phyloP scores from a whole-genome alignment of 2,797 vertebrate genomes.

The Sebastes taczanowskii region DNA sequence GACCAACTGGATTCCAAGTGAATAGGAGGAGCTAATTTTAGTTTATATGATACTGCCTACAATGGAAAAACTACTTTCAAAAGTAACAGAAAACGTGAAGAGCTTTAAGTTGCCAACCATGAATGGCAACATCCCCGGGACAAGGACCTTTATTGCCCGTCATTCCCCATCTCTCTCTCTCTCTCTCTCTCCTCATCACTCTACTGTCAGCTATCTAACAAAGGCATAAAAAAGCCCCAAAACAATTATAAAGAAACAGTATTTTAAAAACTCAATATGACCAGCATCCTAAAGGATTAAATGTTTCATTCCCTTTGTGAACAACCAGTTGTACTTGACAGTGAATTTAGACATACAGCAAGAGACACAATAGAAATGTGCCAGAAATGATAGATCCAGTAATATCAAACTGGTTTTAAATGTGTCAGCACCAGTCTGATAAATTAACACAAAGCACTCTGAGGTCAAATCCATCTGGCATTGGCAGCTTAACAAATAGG shows the following conservation, averaged over 20 bases:
- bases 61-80: background rate
- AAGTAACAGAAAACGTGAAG: background rate
- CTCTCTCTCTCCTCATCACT: background rate
- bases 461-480: conserved; percentile 9
- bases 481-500: conserved; percentile 6
- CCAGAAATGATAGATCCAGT: background rate
- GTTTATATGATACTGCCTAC: background rate
- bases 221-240: background rate
- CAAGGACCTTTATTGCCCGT: background rate
- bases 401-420: background rate
- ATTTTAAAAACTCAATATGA: background rate
- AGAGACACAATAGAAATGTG: background rate
- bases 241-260: no score
- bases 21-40: background rate
- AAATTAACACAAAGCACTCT: background rate
- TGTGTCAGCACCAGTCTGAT: background rate
- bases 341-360: background rate
- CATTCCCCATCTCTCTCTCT: background rate
- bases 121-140: background rate
- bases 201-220: background rate
- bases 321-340: background rate
- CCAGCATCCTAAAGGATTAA: background rate
- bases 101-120: fast-evolving
- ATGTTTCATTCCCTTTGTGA: background rate
- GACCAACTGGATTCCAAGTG: background rate